Conservation (phyloP, 2,888 invertebrate species). For the Empis stercorea region DNA sequence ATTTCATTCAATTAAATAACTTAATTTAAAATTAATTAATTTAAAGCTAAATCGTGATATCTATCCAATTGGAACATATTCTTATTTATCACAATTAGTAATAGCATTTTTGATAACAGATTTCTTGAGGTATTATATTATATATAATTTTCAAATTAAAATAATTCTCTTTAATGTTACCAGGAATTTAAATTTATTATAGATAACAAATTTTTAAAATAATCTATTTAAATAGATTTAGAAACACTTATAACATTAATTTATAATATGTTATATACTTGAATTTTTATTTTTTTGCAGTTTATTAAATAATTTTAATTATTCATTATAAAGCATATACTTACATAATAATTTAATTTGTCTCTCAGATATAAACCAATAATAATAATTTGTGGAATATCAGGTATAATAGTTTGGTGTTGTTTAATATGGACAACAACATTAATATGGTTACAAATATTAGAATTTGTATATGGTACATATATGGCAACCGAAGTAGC, state of each 20-base stretch:
- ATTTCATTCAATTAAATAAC: background rate
- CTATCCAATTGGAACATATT: conserved; percentile 78
- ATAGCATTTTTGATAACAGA: conserved; percentile 76
- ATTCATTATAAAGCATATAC: too few relatives aligned
- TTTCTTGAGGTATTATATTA: conserved; percentile 38
- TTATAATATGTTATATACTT: too few relatives aligned
- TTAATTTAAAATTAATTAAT: background rate
- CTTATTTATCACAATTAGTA: conserved; percentile 61
- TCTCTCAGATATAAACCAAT: conserved; percentile 64
- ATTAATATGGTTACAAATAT: conserved; percentile 54
- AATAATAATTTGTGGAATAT: conserved; percentile 58
- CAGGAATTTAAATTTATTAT: too few relatives aligned
- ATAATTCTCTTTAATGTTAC: too few relatives aligned
- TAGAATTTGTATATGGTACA: conserved; percentile 63
- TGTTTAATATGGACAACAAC: conserved; percentile 65
- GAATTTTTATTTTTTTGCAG: too few relatives aligned
- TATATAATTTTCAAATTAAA: too few relatives aligned
- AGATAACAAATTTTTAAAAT: too few relatives aligned
- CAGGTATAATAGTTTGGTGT: conserved; percentile 62
- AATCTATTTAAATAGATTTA: too few relatives aligned
- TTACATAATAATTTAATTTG: too few relatives aligned
- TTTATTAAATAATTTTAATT: too few relatives aligned
- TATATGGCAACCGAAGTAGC: conserved; percentile 86
- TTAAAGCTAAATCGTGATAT: conserved; percentile 59
- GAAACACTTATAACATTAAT: too few relatives aligned